Percentiles rank a stretch among this genome's conserved stretches.
Conservation (phyloP, 23 tunicate species). For the Phallusia fumigata region DNA sequence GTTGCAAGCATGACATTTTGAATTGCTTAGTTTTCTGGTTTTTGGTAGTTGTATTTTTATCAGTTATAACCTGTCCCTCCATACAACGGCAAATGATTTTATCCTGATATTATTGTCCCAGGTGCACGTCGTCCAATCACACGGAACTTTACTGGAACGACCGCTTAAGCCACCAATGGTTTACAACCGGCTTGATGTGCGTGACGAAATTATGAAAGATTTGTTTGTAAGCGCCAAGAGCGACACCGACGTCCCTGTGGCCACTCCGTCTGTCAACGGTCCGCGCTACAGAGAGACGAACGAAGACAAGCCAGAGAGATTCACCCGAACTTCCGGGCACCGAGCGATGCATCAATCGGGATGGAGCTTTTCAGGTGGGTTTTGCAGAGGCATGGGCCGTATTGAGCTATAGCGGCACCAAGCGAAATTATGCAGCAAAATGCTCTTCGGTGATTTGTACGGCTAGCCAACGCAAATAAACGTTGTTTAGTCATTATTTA, state of each 20-base stretch:
- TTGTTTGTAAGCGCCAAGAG: not conserved
- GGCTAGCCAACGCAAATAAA: too few relatives aligned
- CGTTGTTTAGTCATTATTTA: too few relatives aligned
- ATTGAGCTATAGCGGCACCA: too few relatives aligned
- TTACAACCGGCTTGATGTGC: conserved; percentile 31
- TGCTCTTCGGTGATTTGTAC: too few relatives aligned
- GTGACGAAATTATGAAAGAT: not conserved
- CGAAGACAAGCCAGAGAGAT: conserved; percentile 49
- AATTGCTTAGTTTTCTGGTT: too few relatives aligned
- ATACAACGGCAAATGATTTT: too few relatives aligned
- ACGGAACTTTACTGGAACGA: conserved; percentile 29
- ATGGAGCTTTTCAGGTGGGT: conserved; percentile 74
- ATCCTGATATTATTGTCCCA: too few relatives aligned
- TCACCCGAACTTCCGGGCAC: conserved; percentile 53
- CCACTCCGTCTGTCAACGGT: conserved; percentile 12
- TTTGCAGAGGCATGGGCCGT: not conserved
- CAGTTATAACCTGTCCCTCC: too few relatives aligned
- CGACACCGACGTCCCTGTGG: not conserved
- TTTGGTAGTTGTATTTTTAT: too few relatives aligned
- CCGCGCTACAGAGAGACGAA: conserved; percentile 8
- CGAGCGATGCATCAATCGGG: conserved; percentile 82
- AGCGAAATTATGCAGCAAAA: too few relatives aligned
- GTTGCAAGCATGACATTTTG: too few relatives aligned
- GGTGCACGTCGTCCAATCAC: conserved; percentile 61
- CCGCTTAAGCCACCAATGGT: conserved; percentile 28